A percentile compares a stretch with the other conserved stretches of the same genome.
Evolutionary conservation across 2,888 invertebrate genomes (phyloP).

Genomic region (Acanthococcus lagerstroemiae): DNA sequence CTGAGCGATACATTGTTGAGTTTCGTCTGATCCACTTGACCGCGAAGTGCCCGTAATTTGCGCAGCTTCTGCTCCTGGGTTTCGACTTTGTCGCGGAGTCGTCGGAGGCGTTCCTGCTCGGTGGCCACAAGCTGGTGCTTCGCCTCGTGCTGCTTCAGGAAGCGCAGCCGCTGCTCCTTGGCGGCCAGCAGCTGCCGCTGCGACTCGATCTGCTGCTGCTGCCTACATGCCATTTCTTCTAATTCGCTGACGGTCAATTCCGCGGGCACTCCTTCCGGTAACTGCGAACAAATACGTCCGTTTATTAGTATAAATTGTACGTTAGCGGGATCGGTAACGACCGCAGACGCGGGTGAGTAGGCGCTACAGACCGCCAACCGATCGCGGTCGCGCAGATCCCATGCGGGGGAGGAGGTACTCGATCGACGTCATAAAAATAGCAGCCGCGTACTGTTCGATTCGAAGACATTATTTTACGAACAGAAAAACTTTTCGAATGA

Average conservation of each 20-base stretch:
- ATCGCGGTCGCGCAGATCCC: too few relatives aligned
- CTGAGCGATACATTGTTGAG: constrained; percentile 82
- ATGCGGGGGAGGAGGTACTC: too few relatives aligned
- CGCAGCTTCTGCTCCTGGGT: constrained; percentile 89
- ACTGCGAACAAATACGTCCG: constrained; percentile 22
- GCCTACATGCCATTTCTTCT: constrained; percentile 94
- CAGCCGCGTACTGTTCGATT: too few relatives aligned
- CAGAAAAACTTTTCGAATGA: too few relatives aligned
- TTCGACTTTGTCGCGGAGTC: constrained; percentile 83
- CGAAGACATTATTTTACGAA: too few relatives aligned
- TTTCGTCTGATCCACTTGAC: constrained; percentile 87
- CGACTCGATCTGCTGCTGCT: constrained; percentile 95
- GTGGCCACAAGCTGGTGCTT: constrained; percentile 65
- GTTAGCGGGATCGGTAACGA: too few relatives aligned
- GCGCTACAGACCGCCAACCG: too few relatives aligned
- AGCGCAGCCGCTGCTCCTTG: constrained; percentile 84
- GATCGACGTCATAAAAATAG: too few relatives aligned
- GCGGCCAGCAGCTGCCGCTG: constrained; percentile 86
- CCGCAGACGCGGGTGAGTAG: too few relatives aligned
- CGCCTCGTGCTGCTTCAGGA: constrained; percentile 87
- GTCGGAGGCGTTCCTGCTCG: constrained; percentile 76
- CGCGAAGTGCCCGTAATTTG: constrained; percentile 79
- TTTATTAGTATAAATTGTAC: background rate
- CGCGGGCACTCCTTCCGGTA: constrained; percentile 56
- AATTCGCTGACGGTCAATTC: constrained; percentile 88